phyloP scores from a whole-genome alignment of 2,113 vertebrate genomes.

The Eurystomus gularis region DNA sequence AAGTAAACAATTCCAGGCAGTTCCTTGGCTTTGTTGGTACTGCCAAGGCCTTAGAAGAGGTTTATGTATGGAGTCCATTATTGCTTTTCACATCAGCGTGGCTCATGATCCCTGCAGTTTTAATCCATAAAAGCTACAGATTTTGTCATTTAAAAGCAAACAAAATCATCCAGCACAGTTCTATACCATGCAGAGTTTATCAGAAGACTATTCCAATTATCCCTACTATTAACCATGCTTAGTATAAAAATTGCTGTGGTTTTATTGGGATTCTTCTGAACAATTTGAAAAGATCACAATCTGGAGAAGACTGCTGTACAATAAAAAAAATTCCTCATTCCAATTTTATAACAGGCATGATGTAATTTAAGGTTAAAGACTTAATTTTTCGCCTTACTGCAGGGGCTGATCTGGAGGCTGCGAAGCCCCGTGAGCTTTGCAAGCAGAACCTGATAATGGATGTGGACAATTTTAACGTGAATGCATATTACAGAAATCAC shows the following conservation, averaged over 20 bases:
- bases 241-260: neutral
- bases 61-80: neutral
- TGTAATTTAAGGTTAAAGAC: neutral
- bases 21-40: neutral
- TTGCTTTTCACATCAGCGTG: neutral
- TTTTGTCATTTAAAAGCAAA: neutral
- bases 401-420: constrained; percentile 60
- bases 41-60: neutral
- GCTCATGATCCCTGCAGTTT: neutral
- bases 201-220: neutral
- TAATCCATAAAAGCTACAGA: neutral
- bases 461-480: constrained; percentile 50
- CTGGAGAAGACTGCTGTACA: neutral
- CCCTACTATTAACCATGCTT: neutral
- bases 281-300: neutral
- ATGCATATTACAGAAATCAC: constrained; percentile 52
- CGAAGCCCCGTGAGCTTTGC: constrained; percentile 69
- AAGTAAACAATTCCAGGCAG: neutral
- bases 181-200: neutral
- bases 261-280: neutral
- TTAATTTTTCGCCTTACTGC: neutral
- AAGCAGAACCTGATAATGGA: constrained; percentile 49
- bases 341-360: neutral
- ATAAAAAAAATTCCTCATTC: neutral
- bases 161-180: neutral